Evolutionary conservation across 2,888 invertebrate genomes (phyloP).

Genomic region (Heliothis peltigera): DNA sequence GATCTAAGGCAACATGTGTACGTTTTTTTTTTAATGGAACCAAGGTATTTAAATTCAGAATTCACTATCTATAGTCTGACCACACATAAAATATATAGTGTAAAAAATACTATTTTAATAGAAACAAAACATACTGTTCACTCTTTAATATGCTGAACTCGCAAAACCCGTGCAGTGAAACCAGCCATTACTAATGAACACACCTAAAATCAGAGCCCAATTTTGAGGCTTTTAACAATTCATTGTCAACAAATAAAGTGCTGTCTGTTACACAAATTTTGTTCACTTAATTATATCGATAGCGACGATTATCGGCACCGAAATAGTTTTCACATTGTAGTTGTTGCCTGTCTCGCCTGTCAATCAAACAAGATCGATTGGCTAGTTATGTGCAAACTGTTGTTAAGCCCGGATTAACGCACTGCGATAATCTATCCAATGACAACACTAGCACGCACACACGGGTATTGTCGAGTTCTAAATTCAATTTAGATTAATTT

Average conservation of each 20-base stretch:
- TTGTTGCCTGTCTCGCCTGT: constrained; percentile 68
- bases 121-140: too few species aligned
- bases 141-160: constrained; percentile 9
- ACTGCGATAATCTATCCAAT: constrained; percentile 77
- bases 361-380: constrained; percentile 79
- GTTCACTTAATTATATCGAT: constrained; percentile 38
- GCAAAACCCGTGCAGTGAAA: constrained; percentile 3
- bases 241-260: constrained; percentile 46
- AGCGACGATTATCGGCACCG: constrained; percentile 34
- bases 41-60: too few species aligned
- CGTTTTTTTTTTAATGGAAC: too few species aligned
- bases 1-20: too few species aligned
- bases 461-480: constrained; percentile 38
- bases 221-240: constrained; percentile 36
- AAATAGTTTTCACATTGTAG: constrained; percentile 53
- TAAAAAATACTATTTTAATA: too few species aligned
- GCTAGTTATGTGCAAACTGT: constrained; percentile 78
- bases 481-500: constrained; percentile 50
- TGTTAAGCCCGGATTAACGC: constrained; percentile 76
- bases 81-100: too few species aligned
- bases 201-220: constrained; percentile 39
- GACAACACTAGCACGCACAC: constrained; percentile 76
- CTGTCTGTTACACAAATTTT: constrained; percentile 23
- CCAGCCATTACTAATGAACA: constrained; percentile 49
- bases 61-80: too few species aligned